Percentiles rank a stretch among this genome's conserved stretches.
phyloP scores from a whole-genome alignment of 2,888 invertebrate genomes.

The Trilocha varians region DNA sequence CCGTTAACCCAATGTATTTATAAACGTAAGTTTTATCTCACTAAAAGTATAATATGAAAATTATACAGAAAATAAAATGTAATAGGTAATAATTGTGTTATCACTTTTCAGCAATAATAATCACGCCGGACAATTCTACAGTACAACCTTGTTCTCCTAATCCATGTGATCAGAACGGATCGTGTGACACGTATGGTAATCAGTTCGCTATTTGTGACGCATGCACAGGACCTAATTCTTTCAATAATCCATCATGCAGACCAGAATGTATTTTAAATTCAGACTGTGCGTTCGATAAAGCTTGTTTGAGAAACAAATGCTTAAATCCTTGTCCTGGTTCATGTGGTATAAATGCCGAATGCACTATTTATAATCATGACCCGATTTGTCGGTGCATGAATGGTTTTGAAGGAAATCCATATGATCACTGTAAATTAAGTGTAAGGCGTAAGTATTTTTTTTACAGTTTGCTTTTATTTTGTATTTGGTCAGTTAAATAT shows the following conservation, averaged over 20 bases:
- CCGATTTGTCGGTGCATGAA: constrained; percentile 81
- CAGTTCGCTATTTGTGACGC: constrained; percentile 85
- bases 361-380: constrained; percentile 79
- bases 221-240: constrained; percentile 79
- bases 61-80: neutral
- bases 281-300: constrained; percentile 84
- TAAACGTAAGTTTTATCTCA: constrained; percentile 49
- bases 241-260: constrained; percentile 81
- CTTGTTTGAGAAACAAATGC: constrained; percentile 83
- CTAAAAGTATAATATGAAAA: neutral
- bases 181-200: constrained; percentile 80
- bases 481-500: constrained; percentile 2
- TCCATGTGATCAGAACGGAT: constrained; percentile 79
- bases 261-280: constrained; percentile 88
- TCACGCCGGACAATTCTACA: constrained; percentile 74
- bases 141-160: constrained; percentile 82
- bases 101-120: constrained; percentile 58
- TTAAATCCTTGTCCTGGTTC: constrained; percentile 85
- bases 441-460: constrained; percentile 59
- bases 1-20: constrained; percentile 82
- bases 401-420: constrained; percentile 83
- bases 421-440: constrained; percentile 79
- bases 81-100: neutral
- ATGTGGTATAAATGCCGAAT: constrained; percentile 82
- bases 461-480: constrained; percentile 6